These are phyloP conservation scores for Fopius arisanus DNA, from an alignment of 1,140 invertebrate species.

Conservation along the genomic window DNA sequence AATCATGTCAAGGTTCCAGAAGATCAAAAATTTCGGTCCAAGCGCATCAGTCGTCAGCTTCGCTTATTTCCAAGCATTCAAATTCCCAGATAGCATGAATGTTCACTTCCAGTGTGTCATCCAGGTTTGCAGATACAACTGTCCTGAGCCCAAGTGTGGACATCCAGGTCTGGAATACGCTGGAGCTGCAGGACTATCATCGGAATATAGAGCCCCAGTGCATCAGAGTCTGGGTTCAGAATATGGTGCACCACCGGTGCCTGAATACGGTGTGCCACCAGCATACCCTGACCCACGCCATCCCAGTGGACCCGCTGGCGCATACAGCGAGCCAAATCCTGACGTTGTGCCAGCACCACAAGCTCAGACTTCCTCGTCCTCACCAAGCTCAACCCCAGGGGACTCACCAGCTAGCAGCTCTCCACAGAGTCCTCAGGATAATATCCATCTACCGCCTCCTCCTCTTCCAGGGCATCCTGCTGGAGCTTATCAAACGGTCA, in stretches of 20 bases:
- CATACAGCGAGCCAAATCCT: constrained; percentile 80
- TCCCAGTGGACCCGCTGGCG: constrained; percentile 79
- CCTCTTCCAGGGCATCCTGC: constrained; percentile 79
- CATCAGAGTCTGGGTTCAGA: constrained; percentile 69
- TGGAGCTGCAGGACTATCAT: constrained; percentile 68
- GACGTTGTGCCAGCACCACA: constrained; percentile 81
- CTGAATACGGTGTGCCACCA: constrained; percentile 78
- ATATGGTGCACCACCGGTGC: constrained; percentile 73
- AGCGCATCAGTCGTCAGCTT: constrained; percentile 93
- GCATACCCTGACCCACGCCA: constrained; percentile 84
- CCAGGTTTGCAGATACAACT: constrained; percentile 92
- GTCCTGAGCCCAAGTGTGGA: constrained; percentile 89
- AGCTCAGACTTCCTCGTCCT: constrained; percentile 73
- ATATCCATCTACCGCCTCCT: constrained; percentile 80
- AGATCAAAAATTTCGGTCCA: constrained; percentile 94
- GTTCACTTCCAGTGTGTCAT: constrained; percentile 97
- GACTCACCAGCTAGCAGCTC: constrained; percentile 69
- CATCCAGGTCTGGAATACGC: constrained; percentile 76
- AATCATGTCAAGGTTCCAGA: constrained; percentile 92
- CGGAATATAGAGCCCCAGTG: constrained; percentile 74
- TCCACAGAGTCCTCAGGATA: constrained; percentile 71
- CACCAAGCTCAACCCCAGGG: constrained; percentile 71
- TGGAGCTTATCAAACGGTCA: constrained; percentile 79
- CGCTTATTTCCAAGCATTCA: constrained; percentile 96
- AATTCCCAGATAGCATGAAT: constrained; percentile 97